Evolutionary conservation across 2,797 vertebrate species (phyloP).

Genomic region (Echeneis naucrates): DNA sequence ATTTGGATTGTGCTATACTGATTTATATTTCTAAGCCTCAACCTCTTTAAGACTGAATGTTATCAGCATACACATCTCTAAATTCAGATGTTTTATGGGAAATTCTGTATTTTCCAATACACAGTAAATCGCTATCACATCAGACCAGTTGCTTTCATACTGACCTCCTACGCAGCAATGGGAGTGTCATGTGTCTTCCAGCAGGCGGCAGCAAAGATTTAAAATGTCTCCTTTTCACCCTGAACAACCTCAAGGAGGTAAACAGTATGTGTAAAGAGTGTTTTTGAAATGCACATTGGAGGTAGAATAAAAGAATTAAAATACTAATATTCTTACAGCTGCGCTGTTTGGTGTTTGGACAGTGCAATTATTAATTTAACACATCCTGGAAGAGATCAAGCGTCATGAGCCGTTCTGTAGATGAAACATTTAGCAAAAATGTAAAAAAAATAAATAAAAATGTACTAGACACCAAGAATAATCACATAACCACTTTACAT

Average conservation of each 20-base stretch:
- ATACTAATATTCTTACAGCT: neutral
- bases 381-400: neutral
- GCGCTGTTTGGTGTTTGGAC: neutral
- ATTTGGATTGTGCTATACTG: too few relatives aligned
- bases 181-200: slow-evolving; percentile 40
- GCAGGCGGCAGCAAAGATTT: slow-evolving; percentile 61
- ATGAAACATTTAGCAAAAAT: neutral
- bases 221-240: neutral
- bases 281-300: neutral
- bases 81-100: neutral
- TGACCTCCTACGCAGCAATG: neutral
- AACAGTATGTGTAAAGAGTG: neutral
- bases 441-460: neutral
- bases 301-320: neutral
- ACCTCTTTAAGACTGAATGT: neutral
- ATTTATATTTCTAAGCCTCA: too few relatives aligned
- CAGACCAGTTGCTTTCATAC: neutral
- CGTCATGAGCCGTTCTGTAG: fast-evolving
- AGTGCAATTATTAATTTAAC: neutral
- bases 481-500: neutral
- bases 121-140: neutral
- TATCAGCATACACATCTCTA: neutral
- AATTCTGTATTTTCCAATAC: neutral
- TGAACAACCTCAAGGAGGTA: neutral
- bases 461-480: slow-evolving; percentile 4